Base-by-base conservation (phyloP, 2,113 vertebrate species). In the Caracal caracal region DNA sequence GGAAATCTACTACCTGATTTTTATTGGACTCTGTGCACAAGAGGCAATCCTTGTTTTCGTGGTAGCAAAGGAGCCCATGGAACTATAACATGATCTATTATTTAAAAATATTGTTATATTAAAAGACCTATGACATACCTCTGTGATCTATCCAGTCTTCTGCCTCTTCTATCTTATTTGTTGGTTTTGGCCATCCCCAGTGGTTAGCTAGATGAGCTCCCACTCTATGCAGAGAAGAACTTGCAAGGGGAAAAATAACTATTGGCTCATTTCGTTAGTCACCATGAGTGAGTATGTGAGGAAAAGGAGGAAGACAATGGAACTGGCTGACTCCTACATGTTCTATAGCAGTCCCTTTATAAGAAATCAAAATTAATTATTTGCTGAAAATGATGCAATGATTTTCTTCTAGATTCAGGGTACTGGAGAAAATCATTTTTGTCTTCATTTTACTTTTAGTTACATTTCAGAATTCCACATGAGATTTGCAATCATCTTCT, bases 61-160 rank as follows among this genome's bases (percentile, higher is more conserved):
- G 65, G 53, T 82, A 61, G 71, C n/a, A 96, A 75, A 63, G 40
- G 76, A 73, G 37, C 82, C 76, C 68, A 92, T 88, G 80, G 35
- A 96, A 87, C 68, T 80, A 90, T 87, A 91, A 84, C 22, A 65
- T 5, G 17, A 95, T 82, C 26, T 92, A 86, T 96, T 96, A 96
- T 92, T 96, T 93, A 94, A 96, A 98, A 95, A 96, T 88, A 92
- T 79, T 91, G 40, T 81, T 81, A 85, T 79, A 93, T 88, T 92
- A 90, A 95, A 95, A 76, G 88, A 78, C 43, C 30, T 83, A 53
- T 93, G 68, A 71, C 24, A 51, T 70, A 17, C 71, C 19, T 82
- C 40, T 95, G 63, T 92, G 71, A 88, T 95, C 66, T 37, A 83
- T 51, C 6, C 43, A 66, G 47, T 78, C 56, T 61, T 93, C 49